phyloP scores from a whole-genome alignment of 2,888 invertebrate genomes.

The Cryptosula pallasiana region DNA sequence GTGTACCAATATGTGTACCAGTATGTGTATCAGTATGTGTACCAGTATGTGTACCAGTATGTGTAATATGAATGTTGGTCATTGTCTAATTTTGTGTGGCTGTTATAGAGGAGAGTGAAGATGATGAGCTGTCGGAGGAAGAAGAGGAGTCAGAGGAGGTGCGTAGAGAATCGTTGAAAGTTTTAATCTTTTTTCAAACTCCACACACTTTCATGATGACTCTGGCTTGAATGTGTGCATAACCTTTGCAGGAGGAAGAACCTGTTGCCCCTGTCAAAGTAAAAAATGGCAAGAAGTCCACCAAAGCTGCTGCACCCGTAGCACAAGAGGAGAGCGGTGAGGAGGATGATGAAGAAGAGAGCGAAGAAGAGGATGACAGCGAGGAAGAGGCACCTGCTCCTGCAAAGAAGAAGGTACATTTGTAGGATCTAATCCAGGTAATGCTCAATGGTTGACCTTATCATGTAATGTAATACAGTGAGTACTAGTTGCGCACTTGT shows the following conservation, averaged over 20 bases:
- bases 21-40: too few species aligned
- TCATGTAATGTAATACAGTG: too few species aligned
- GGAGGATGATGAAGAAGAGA: not conserved
- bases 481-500: too few species aligned
- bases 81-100: too few species aligned
- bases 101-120: slow-evolving; percentile 17
- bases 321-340: not conserved
- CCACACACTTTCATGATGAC: too few species aligned
- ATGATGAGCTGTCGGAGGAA: slow-evolving; percentile 22
- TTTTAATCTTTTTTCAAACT: too few species aligned
- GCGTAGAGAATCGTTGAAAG: too few species aligned
- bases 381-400: slow-evolving; percentile 20
- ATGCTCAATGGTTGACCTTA: too few species aligned
- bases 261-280: not conserved
- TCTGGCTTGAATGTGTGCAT: not conserved
- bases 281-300: not conserved
- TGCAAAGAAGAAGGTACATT: not conserved
- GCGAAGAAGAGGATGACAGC: slow-evolving; percentile 1
- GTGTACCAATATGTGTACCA: too few species aligned
- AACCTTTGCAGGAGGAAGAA: not conserved
- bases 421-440: too few species aligned
- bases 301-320: not conserved
- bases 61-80: too few species aligned
- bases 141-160: not conserved
- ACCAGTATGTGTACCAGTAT: too few species aligned